Evolutionary conservation across 2,888 invertebrate genomes (phyloP), one percentile per base, ranked within the genome.

Genomic region (Isoperla grammatica): DNA sequence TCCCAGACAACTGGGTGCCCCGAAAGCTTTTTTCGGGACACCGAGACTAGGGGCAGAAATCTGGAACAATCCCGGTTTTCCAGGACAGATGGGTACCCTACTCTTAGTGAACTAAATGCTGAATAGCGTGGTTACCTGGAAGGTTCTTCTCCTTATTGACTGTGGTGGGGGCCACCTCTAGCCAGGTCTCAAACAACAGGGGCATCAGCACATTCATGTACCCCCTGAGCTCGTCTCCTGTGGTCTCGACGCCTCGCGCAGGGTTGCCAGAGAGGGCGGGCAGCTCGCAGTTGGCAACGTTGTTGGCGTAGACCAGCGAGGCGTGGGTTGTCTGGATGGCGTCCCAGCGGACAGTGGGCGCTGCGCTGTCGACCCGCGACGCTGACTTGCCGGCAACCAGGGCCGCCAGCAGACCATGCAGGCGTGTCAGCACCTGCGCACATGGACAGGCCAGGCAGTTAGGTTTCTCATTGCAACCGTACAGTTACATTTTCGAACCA

Each of bases 181-280:
- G 72, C 91, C 93, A 94, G 54, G 88, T 87, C 71, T 92, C 90
- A 71, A 87, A 81, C 58, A 94, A 77, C 20, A 94, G 75, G 1
- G 92, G 90, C 74, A 92, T 78, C 48, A 93, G 75, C 37, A 82
- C 81, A 61, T 81, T 77, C 29, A 86, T 77, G 71, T 89, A 87
- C 54, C 78, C 78, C 58, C 79, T 76, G 60, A 89, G 79, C 64
- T 67, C 62, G n/a, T 61, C 58, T 2, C 57, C 35, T 1, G 40
- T 13, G 0, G 17, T 56, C 2, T 42, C 15, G 12, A 17, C 49
- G 2, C 12, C 37, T 19, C 6, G 2, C n/a, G 13, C 29, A 29
- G 29, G 5, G 17, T n/a, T 19, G 17, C 19, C 45, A 15, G 49
- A 61, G n/a, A 56, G 5, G 12, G 20, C 19, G 53, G 42, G 45